Evolutionary conservation across 1,140 invertebrate genomes (phyloP).

Genomic region (Drosophila punjabiensis): DNA sequence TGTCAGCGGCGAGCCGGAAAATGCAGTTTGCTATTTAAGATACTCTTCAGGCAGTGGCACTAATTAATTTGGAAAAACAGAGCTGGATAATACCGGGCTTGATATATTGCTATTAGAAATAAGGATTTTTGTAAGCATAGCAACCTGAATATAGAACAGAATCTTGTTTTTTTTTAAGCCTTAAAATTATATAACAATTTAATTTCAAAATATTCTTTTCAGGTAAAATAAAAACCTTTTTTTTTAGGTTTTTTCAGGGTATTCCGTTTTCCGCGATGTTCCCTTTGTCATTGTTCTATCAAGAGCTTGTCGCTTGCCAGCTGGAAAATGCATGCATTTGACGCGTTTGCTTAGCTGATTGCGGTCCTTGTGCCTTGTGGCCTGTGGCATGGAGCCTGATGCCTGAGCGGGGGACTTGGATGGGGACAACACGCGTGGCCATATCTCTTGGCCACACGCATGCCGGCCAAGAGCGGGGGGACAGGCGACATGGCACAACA

Average conservation of each 20-base stretch:
- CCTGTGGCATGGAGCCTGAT: slow-evolving; percentile 9
- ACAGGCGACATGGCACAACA: slow-evolving; percentile 48
- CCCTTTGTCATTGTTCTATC: slow-evolving; percentile 21
- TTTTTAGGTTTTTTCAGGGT: background rate
- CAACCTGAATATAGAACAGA: too few species aligned
- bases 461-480: slow-evolving; percentile 12
- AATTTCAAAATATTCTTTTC: too few species aligned
- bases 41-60: slow-evolving; percentile 4
- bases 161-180: too few species aligned
- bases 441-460: slow-evolving; percentile 63
- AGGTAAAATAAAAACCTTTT: background rate
- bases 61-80: background rate
- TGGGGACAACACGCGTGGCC: slow-evolving; percentile 20
- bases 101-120: background rate
- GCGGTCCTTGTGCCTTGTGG: slow-evolving; percentile 35
- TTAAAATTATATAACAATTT: too few species aligned
- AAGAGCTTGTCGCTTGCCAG: slow-evolving; percentile 22
- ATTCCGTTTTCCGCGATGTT: background rate
- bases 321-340: slow-evolving; percentile 43
- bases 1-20: slow-evolving; percentile 25
- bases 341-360: slow-evolving; percentile 63
- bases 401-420: background rate
- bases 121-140: background rate
- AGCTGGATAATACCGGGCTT: background rate
- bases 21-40: background rate